phyloP scores from a whole-genome alignment of 2,797 vertebrate genomes.

The Phyllotis vaccarum region DNA sequence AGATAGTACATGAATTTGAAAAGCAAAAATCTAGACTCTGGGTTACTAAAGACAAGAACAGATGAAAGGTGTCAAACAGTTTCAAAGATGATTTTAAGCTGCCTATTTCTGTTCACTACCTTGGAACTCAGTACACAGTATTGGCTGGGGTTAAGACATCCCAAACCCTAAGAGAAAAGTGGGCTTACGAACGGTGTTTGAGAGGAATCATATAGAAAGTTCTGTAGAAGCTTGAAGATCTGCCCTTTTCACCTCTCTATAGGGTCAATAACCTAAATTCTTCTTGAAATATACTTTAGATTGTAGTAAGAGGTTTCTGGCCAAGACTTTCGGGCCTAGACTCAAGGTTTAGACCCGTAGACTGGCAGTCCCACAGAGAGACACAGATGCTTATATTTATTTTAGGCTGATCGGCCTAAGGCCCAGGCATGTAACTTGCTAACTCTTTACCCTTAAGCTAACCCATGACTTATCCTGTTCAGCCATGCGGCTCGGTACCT shows the following conservation, averaged over 20 bases:
- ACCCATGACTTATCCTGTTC: no score
- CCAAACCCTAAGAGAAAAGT: background rate
- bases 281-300: background rate
- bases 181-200: background rate
- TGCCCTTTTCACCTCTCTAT: background rate
- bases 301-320: no score
- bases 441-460: no score
- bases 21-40: background rate
- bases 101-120: background rate
- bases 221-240: background rate
- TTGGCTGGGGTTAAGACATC: background rate
- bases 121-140: background rate
- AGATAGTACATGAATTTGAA: background rate
- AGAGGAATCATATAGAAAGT: background rate
- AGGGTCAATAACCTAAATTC: background rate
- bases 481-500: no score
- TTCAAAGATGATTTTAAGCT: background rate
- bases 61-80: background rate
- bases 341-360: no score
- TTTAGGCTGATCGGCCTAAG: no score
- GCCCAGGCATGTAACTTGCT: no score
- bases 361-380: no score
- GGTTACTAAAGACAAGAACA: background rate
- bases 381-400: no score
- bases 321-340: no score